phyloP scores from a whole-genome alignment of 2,888 invertebrate species.

The Diloba caeruleocephala region DNA sequence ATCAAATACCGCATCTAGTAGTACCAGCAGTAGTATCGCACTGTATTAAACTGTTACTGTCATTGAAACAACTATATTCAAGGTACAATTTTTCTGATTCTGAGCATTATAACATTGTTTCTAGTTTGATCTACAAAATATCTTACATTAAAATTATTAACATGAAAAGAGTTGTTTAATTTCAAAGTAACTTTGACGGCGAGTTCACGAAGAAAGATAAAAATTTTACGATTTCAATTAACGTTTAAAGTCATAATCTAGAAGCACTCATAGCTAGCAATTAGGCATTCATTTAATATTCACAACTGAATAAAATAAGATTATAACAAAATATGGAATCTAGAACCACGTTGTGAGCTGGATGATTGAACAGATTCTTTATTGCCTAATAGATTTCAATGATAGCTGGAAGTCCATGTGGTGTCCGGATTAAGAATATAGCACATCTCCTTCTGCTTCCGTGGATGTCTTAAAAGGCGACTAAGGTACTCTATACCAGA shows the following conservation, averaged over 20 bases:
- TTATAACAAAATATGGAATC: constrained; percentile 35
- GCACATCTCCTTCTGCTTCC: too few relatives aligned
- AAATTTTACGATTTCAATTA: constrained; percentile 68
- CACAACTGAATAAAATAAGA: constrained; percentile 43
- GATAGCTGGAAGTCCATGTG: too few relatives aligned
- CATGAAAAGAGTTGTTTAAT: constrained; percentile 42
- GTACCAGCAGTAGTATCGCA: too few relatives aligned
- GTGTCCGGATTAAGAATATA: too few relatives aligned
- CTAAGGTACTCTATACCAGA: too few relatives aligned
- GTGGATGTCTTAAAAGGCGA: too few relatives aligned
- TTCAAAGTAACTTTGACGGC: constrained; percentile 69
- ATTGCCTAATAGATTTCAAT: not conserved
- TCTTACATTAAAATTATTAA: constrained; percentile 15
- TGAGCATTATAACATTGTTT: not conserved
- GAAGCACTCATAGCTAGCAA: constrained; percentile 38
- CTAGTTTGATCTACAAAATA: constrained; percentile 7
- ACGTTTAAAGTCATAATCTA: constrained; percentile 54
- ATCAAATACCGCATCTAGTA: too few relatives aligned
- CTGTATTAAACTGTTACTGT: not conserved
- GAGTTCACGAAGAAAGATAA: constrained; percentile 57
- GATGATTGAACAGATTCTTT: constrained; percentile 6
- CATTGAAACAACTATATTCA: not conserved
- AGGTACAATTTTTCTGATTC: not conserved
- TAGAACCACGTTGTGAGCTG: constrained; percentile 8
- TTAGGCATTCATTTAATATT: constrained; percentile 42